phyloP scores from a whole-genome alignment of 2,888 invertebrate genomes.

The Platycnemis pennipes region DNA sequence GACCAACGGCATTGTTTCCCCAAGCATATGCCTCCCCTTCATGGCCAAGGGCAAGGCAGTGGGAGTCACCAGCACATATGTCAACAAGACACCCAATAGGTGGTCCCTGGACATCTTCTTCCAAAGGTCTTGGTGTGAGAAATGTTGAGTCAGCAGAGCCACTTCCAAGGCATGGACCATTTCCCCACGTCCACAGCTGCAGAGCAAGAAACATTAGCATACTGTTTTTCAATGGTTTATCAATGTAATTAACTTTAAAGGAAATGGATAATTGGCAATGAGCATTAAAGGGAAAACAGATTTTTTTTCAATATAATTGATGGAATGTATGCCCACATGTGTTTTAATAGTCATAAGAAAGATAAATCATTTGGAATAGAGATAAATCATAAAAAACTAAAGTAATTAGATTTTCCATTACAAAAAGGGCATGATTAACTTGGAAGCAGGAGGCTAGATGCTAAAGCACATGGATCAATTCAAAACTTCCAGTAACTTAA shows the following conservation, averaged over 20 bases:
- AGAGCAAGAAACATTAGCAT: conserved; percentile 61
- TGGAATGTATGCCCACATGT: too few relatives aligned
- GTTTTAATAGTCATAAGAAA: too few relatives aligned
- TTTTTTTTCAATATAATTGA: too few relatives aligned
- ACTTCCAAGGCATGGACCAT: conserved; percentile 82
- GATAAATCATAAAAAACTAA: too few relatives aligned
- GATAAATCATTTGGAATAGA: too few relatives aligned
- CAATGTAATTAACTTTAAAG: not conserved
- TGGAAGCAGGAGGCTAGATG: too few relatives aligned
- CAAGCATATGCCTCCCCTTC: conserved; percentile 79
- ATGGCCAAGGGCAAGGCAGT: conserved; percentile 83
- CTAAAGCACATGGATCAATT: too few relatives aligned
- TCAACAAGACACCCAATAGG: conserved; percentile 79
- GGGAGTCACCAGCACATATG: conserved; percentile 83
- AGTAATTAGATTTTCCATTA: too few relatives aligned
- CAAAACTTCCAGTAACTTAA: too few relatives aligned
- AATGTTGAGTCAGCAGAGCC: conserved; percentile 82
- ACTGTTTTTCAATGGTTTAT: not conserved
- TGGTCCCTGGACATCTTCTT: conserved; percentile 80
- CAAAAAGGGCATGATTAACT: too few relatives aligned
- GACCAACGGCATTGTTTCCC: conserved; percentile 85
- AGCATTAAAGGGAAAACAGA: not conserved
- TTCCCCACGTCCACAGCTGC: conserved; percentile 84
- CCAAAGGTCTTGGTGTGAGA: conserved; percentile 81
- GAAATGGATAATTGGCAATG: not conserved